Evolutionary conservation across 2,113 vertebrate genomes (phyloP), one percentile per base, ranked within the genome.

Genomic region (Plectropomus leopardus): DNA sequence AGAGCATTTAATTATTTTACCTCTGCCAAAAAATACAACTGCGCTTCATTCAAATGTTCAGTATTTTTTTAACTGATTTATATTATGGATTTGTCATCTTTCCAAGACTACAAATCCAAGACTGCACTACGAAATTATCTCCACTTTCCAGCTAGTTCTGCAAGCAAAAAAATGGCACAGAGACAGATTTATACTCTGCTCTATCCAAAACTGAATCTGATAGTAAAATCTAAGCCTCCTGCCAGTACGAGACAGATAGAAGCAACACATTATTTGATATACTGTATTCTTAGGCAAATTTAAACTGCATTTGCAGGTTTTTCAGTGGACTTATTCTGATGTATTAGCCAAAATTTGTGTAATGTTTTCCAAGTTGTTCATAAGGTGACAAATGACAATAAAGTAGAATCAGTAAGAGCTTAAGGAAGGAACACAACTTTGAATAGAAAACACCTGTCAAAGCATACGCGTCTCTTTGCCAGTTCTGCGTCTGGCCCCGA

Each of bases 371-470:
- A 73, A 58, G 14, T 58, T 69, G 24, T 64, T 80, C 17, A 42
- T 64, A 17, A 24, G 7, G 42, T 78, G 30, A 53, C 30, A 67
- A 60, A 75, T 64, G 5, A 21, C 13, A 17, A 23, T 59, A 24
- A 71, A 54, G 5, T 74, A 15, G 15, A 26, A 48, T 71, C 14
- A 19, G 44, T 72, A 28, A 51, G 1, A 10, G 4, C 4, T 73
- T 19, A 32, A 77, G 45, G 30, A 51, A 59, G 36, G 40, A 21
- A 17, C n/a, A 59, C 42, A 16, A 30, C 2, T 15, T 4, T 59
- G 3, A 78, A 77, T 48, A n/a, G 57, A 71, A 73, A 87, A 88
- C 78, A 44, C n/a, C 44, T 76, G 57, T 26, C 11, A 53, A 82
- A 67, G 45, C 79, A 78, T 58, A 88, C 47, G 23, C 78, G 42